phyloP scores from a whole-genome alignment of 2,113 vertebrate genomes.

The Dascyllus trimaculatus region DNA sequence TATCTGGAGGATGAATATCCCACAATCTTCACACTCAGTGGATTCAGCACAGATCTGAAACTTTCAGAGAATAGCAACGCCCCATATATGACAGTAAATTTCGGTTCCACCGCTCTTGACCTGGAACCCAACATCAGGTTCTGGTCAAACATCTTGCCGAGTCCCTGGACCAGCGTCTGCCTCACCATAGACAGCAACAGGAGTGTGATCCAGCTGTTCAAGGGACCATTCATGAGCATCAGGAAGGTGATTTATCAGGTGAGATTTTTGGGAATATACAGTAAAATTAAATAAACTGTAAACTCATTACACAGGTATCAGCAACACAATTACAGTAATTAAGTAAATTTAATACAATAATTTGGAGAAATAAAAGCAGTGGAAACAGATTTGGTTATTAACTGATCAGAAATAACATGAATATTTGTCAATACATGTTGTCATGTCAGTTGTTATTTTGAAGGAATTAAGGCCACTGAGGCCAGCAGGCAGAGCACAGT shows the following conservation, averaged over 20 bases:
- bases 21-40: constrained; percentile 50
- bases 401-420: too few relatives aligned
- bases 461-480: too few relatives aligned
- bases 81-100: background rate
- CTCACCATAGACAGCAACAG: constrained; percentile 53
- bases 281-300: too few relatives aligned
- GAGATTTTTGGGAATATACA: constrained; percentile 4
- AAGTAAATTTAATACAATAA: too few relatives aligned
- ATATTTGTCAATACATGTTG: too few relatives aligned
- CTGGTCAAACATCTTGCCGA: constrained; percentile 20
- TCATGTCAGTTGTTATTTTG: too few relatives aligned
- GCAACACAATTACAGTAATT: too few relatives aligned
- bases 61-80: fast-evolving
- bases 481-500: too few relatives aligned
- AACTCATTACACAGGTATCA: too few relatives aligned
- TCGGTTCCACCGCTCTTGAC: fast-evolving
- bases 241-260: constrained; percentile 47
- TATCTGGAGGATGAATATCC: fast-evolving
- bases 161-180: constrained; percentile 67
- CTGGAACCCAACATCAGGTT: background rate
- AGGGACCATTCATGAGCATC: constrained; percentile 51
- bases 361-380: too few relatives aligned
- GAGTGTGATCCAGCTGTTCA: constrained; percentile 62
- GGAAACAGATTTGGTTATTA: too few relatives aligned
- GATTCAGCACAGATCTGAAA: background rate